Evolutionary conservation across 2,113 vertebrate species (phyloP).

Genomic region (Polyodon spathula): DNA sequence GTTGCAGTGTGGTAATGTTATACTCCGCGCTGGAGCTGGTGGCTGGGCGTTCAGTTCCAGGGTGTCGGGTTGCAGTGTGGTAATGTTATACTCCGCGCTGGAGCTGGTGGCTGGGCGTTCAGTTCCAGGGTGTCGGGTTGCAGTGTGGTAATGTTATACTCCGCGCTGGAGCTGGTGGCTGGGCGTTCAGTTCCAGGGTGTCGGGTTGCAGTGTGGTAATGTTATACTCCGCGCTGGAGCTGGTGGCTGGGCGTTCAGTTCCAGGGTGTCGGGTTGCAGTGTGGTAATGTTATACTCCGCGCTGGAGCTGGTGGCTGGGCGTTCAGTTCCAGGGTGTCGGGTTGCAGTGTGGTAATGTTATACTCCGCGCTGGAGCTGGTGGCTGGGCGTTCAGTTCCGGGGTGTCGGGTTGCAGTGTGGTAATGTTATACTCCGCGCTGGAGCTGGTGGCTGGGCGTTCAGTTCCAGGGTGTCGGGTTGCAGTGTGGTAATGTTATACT

Average conservation of each 20-base stretch:
- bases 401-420: constrained; percentile 16
- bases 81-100: constrained; percentile 17
- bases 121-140: constrained; percentile 16
- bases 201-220: constrained; percentile 16
- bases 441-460: not conserved
- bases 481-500: constrained; percentile 19
- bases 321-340: constrained; percentile 13
- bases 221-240: constrained; percentile 13
- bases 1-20: constrained; percentile 16
- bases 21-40: constrained; percentile 6
- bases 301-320: not conserved
- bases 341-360: constrained; percentile 16
- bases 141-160: constrained; percentile 19
- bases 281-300: constrained; percentile 20
- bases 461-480: constrained; percentile 16
- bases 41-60: not conserved
- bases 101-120: not conserved
- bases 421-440: constrained; percentile 17
- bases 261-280: constrained; percentile 15
- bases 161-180: not conserved
- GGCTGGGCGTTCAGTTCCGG: not conserved
- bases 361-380: constrained; percentile 6
- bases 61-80: constrained; percentile 16
- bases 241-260: not conserved
- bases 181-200: constrained; percentile 1